Evolutionary conservation across 2,888 invertebrate genomes (phyloP).

Genomic region (Escarpia spicata): DNA sequence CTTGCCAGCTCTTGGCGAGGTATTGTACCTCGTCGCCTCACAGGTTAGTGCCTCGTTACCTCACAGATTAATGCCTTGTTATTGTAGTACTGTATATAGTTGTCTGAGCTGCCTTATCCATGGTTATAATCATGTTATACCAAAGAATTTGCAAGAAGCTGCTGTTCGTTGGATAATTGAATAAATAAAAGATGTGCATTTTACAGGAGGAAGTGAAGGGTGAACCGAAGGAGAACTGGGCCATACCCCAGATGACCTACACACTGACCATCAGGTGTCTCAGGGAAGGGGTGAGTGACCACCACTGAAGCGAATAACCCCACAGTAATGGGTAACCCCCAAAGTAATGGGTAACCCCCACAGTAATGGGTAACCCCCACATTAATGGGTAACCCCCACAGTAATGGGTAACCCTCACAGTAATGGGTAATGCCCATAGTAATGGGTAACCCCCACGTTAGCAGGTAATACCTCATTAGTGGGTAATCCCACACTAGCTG

Average conservation of each 20-base stretch:
- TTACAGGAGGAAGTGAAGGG: conserved; percentile 58
- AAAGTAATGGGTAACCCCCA: not conserved
- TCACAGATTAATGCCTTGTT: not conserved
- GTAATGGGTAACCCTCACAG: not conserved
- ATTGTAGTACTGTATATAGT: too few species aligned
- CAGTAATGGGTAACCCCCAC: not conserved
- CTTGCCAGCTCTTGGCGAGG: conserved; percentile 63
- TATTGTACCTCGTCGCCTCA: conserved; percentile 55
- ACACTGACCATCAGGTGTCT: conserved; percentile 61
- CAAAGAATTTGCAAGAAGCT: too few species aligned
- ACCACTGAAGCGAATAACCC: not conserved
- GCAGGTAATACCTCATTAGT: too few species aligned
- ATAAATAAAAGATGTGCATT: not conserved
- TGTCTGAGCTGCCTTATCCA: too few species aligned
- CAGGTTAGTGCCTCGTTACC: not conserved
- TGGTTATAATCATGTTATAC: too few species aligned
- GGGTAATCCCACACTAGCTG: too few species aligned
- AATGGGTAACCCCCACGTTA: too few species aligned
- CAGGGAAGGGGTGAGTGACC: conserved; percentile 54
- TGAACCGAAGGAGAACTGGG: conserved; percentile 53
- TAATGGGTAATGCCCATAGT: not conserved
- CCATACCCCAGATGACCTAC: conserved; percentile 61
- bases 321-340: conserved; percentile 35
- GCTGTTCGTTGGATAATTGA: too few species aligned
- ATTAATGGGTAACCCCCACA: not conserved